phyloP scores from a whole-genome alignment of 2,113 vertebrate genomes.

The Cyanoderma ruficeps region DNA sequence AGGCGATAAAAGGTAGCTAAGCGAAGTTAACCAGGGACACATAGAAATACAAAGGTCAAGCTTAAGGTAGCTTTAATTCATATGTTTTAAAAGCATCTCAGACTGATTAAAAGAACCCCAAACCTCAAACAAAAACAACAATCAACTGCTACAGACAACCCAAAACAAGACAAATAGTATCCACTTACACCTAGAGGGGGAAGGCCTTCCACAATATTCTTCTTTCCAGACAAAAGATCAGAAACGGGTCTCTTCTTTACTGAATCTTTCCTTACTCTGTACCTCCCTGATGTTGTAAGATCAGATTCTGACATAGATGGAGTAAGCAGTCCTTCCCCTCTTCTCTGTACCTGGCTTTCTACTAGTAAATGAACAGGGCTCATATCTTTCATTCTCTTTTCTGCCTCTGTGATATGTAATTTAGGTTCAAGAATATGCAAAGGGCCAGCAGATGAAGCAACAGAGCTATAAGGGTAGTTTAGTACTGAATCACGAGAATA shows the following conservation, averaged over 20 bases:
- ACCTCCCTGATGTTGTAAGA: slow-evolving; percentile 82
- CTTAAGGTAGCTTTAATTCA: background rate
- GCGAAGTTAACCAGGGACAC: background rate
- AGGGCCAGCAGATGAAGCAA: slow-evolving; percentile 65
- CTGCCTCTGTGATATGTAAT: slow-evolving; percentile 75
- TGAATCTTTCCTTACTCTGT: slow-evolving; percentile 82
- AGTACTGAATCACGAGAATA: slow-evolving; percentile 76
- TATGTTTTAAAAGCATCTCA: background rate
- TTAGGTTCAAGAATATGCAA: slow-evolving; percentile 84
- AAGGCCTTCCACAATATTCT: slow-evolving; percentile 86
- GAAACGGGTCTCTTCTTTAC: slow-evolving; percentile 89
- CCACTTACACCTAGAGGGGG: slow-evolving; percentile 88
- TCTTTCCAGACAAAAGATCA: slow-evolving; percentile 85
- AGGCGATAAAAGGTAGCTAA: background rate
- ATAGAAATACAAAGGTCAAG: background rate
- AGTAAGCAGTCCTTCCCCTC: slow-evolving; percentile 79
- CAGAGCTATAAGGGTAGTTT: slow-evolving; percentile 77
- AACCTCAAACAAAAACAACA: background rate
- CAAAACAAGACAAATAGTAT: background rate
- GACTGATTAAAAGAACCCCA: background rate
- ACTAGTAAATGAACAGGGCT: slow-evolving; percentile 50
- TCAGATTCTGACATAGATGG: slow-evolving; percentile 92
- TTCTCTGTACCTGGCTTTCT: slow-evolving; percentile 68
- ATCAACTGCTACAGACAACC: background rate
- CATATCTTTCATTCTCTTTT: slow-evolving; percentile 69